Base-by-base conservation (phyloP, 64 coral and sea anemone species). In the Montipora efflorescens region DNA sequence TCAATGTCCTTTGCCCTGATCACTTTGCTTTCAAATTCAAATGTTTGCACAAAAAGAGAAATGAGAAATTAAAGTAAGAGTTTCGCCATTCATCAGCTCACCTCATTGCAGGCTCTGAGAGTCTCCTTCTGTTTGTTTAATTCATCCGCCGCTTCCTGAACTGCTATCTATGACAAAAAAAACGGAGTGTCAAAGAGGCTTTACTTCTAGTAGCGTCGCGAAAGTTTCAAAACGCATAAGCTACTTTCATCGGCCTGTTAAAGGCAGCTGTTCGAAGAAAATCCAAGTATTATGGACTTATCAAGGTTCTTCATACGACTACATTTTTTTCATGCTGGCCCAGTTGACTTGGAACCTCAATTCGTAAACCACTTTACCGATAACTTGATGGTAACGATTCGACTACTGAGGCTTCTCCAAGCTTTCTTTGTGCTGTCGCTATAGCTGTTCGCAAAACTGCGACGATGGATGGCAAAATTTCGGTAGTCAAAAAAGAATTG, bases 51-150 rank as follows among this genome's bases (percentile, higher is more conserved):
- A 36, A 36, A 36, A 36, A 2, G 36, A 36, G 36, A 36, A 36
- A 36, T 2, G 36, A 36, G 36, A 36, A 36, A 36, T 36, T 36
- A 36, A 8, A 57, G 6, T 57, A 8, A 1, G 11, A 57, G 53
- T 57, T 57, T 6, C 6, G 6, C 0, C 53, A 57, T 8, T 4
- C 53, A 21, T 8, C 18, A 79, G 48, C 67, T 3, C 94, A 99
- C 98, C 92, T 99, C 91, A 21, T 96, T 96, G 83, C 89, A 99
- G 23, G 93, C 73, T 50, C 74, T 84, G 0, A 99, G 78, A 72
- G 92, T 45, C 90, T 96, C 95, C 64, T 99, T 99, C 64, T 99
- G 98, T 72, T 99, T 94, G 62, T 96, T 94, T 48, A 99, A 68
- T 73, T 92, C 95, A 66, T 94, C 85, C n/a, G 96, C 98, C 43